phyloP scores from a whole-genome alignment of 2,113 vertebrate genomes.

The Regulus satrapa region DNA sequence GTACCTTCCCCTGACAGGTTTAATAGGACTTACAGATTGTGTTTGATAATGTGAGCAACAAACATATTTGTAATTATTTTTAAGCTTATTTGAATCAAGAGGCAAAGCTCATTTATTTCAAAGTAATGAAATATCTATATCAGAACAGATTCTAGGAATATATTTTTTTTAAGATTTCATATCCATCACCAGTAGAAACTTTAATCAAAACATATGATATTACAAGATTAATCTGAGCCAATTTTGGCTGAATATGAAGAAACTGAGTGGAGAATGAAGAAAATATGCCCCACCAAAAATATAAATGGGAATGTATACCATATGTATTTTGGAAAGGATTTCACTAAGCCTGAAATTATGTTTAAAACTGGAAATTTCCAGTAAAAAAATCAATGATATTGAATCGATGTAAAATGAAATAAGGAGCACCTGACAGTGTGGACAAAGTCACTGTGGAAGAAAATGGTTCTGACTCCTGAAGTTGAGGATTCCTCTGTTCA shows the following conservation, averaged over 20 bases:
- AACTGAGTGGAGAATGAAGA: background rate
- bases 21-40: background rate
- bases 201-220: background rate
- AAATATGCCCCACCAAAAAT: rapidly evolving
- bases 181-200: background rate
- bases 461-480: background rate
- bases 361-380: background rate
- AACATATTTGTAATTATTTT: background rate
- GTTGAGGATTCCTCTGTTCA: background rate
- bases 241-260: background rate
- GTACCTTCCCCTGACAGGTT: background rate
- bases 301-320: background rate
- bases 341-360: background rate
- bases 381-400: background rate
- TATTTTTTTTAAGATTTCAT: background rate
- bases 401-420: background rate
- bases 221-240: background rate
- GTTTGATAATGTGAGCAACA: background rate
- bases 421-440: background rate
- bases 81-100: background rate
- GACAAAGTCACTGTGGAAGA: background rate
- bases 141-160: background rate
- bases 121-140: background rate
- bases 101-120: background rate
- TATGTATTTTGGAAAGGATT: background rate